These are phyloP conservation scores for Penaeus vannamei DNA, from an alignment of 1,140 invertebrate species.

Conservation along the genomic window DNA sequence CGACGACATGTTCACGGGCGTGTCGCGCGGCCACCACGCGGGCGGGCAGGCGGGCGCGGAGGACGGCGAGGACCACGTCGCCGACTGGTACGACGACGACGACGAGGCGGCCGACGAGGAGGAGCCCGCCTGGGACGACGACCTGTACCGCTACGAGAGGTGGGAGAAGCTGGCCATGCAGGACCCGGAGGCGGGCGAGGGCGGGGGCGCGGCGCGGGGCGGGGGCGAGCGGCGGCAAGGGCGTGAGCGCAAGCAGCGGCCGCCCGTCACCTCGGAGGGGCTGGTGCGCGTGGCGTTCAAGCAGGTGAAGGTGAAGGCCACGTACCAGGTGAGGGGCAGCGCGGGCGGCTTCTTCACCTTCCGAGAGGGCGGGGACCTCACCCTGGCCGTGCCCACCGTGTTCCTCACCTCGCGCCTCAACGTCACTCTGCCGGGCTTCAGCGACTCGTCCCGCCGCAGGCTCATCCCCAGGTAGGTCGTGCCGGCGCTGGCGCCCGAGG, in stretches of 20 bases:
- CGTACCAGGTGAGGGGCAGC: slow-evolving; percentile 64
- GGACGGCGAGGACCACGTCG: neutral
- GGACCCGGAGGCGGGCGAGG: neutral
- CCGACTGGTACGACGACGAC: neutral
- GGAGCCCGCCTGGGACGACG: slow-evolving; percentile 16
- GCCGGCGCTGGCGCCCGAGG: neutral
- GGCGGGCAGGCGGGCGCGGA: neutral
- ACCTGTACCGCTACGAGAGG: neutral
- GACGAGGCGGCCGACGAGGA: slow-evolving; percentile 10
- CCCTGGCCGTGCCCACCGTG: slow-evolving; percentile 59
- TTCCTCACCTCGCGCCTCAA: slow-evolving; percentile 59
- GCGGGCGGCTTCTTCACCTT: slow-evolving; percentile 65
- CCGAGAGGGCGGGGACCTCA: slow-evolving; percentile 60
- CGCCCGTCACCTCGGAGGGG: slow-evolving; percentile 35
- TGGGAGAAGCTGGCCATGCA: neutral
- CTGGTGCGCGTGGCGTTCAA: slow-evolving; percentile 61
- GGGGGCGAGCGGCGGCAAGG: neutral
- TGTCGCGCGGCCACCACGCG: neutral
- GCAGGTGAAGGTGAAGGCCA: slow-evolving; percentile 55
- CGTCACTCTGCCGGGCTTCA: slow-evolving; percentile 41
- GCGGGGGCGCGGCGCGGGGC: neutral
- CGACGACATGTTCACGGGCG: neutral
- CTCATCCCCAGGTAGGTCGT: neutral
- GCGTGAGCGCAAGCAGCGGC: neutral
- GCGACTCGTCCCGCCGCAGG: slow-evolving; percentile 3